A percentile compares a stretch with the other conserved stretches of the same genome.
Evolutionary conservation across 2,113 vertebrate genomes (phyloP).

Genomic region (Semnornis frantzii): DNA sequence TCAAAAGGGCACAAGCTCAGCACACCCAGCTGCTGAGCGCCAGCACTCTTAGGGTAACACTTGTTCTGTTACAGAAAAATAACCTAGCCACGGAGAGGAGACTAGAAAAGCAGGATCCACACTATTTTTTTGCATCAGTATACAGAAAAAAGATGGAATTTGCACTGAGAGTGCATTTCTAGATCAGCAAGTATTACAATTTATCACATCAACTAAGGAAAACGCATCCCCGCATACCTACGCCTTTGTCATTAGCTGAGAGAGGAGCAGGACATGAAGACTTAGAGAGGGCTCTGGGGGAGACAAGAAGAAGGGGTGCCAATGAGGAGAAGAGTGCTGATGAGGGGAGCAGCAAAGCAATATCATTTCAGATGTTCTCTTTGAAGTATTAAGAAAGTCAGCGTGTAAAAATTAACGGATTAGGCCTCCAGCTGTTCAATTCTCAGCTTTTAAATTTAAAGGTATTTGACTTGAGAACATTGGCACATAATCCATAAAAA

Average conservation of each 20-base stretch:
- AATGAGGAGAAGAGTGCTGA: background rate
- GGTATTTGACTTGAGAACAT: background rate
- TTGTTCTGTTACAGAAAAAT: background rate
- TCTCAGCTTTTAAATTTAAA: slow-evolving; percentile 60
- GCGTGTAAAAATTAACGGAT: slow-evolving; percentile 43
- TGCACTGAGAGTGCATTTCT: background rate
- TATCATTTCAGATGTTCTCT: slow-evolving; percentile 42
- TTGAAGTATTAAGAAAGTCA: slow-evolving; percentile 56
- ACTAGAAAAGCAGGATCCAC: background rate
- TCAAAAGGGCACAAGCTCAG: background rate
- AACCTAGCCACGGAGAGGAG: background rate
- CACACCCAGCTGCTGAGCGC: background rate
- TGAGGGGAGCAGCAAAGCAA: background rate
- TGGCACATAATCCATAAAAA: background rate
- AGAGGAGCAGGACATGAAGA: background rate
- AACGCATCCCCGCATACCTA: background rate
- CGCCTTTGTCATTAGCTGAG: background rate
- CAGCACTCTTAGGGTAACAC: rapidly evolving
- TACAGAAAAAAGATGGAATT: background rate
- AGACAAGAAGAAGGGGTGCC: background rate
- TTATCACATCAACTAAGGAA: background rate
- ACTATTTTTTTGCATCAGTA: background rate
- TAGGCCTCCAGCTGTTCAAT: slow-evolving; percentile 59
- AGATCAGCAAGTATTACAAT: background rate
- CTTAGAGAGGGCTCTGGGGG: background rate